These are phyloP conservation scores for Drosophila bunnanda DNA, from an alignment of 2,888 invertebrate species.

Conservation along the genomic window DNA sequence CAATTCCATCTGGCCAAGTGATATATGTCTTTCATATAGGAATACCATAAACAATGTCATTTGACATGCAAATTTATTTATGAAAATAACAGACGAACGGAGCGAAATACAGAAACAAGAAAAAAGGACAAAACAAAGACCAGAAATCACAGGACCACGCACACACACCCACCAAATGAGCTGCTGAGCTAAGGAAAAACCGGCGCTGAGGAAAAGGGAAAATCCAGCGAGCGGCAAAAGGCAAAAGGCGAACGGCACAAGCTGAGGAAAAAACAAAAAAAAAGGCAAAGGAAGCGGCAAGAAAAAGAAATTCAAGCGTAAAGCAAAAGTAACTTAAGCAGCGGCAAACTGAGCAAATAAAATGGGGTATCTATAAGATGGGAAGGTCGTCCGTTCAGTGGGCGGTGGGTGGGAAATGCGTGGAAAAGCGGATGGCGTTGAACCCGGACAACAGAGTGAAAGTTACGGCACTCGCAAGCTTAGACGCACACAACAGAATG, in stretches of 20 bases:
- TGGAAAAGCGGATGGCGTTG: constrained; percentile 10
- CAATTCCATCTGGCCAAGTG: constrained; percentile 38
- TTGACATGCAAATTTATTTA: constrained; percentile 81
- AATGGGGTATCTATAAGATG: constrained; percentile 39
- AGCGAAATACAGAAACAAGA: constrained; percentile 38
- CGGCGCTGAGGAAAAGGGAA: constrained; percentile 28
- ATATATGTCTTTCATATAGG: constrained; percentile 72
- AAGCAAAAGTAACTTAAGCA: constrained; percentile 75
- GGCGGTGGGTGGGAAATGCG: not conserved
- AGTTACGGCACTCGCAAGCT: constrained; percentile 58
- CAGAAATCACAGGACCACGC: constrained; percentile 69
- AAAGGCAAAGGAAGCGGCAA: constrained; percentile 26
- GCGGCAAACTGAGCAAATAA: constrained; percentile 69
- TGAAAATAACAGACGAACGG: constrained; percentile 70
- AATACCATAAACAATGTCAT: constrained; percentile 81
- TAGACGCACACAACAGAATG: constrained; percentile 56
- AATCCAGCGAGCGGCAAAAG: constrained; percentile 19
- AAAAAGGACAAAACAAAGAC: constrained; percentile 28
- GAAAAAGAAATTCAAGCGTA: constrained; percentile 72
- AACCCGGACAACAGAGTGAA: constrained; percentile 70
- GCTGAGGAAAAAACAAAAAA: constrained; percentile 26
- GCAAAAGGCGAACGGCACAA: constrained; percentile 11
- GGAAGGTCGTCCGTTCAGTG: constrained; percentile 19
- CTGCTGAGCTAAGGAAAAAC: constrained; percentile 75
- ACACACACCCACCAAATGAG: constrained; percentile 68